Evolutionary conservation across 2,113 vertebrate genomes (phyloP), one percentile per base, ranked within the genome.

Genomic region (Hypocryptadius cinnamomeus): DNA sequence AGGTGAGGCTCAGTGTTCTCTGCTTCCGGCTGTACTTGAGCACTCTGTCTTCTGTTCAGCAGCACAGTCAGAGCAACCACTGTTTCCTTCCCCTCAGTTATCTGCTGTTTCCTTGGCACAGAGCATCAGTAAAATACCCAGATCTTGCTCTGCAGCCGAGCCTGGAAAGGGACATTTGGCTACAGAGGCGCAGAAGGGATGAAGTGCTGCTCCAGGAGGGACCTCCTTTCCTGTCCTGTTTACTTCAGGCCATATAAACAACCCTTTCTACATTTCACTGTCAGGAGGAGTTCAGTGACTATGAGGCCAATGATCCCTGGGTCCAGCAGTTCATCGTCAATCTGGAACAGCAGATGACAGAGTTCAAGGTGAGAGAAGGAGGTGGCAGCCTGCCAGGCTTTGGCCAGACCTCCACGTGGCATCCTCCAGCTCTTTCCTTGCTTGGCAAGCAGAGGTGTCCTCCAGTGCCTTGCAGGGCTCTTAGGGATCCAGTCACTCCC

Each of bases 301-400:
- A 99, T 5, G 99, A 99, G 92, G 99, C 99, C 24, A 99, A 99
- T 1, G 99, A 99, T 82, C 99, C 99, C 35, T 99, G 99, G 99
- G 99, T 99, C 70, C 99, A 99, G 96, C 99, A 99, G 97, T 98
- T 99, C 97, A 99, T 99, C 22, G 84, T 99, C 63, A 99, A 99
- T 91, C 95, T 99, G 97, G 99, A 99, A 94, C 99, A 99, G 95
- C 98, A 99, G 77, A 99, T 99, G 99, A 97, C 97, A 3, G 99
- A 99, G 89, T 99, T 99, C 97, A 99, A 99, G 98, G 99, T 99
- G 86, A 95, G 95, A 21, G n/a, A 39, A 57, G 37, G 35, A 51
- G 30, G 5, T 13, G 23, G 30, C 65, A 57, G 61, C 85, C 76
- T 85, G 65, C 17, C 27, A 60, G 59, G 33, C 69, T 79, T 53